Percentiles rank a stretch among this genome's conserved stretches.
phyloP scores from a whole-genome alignment of 2,113 vertebrate genomes.

The Lichenostomus cassidix region DNA sequence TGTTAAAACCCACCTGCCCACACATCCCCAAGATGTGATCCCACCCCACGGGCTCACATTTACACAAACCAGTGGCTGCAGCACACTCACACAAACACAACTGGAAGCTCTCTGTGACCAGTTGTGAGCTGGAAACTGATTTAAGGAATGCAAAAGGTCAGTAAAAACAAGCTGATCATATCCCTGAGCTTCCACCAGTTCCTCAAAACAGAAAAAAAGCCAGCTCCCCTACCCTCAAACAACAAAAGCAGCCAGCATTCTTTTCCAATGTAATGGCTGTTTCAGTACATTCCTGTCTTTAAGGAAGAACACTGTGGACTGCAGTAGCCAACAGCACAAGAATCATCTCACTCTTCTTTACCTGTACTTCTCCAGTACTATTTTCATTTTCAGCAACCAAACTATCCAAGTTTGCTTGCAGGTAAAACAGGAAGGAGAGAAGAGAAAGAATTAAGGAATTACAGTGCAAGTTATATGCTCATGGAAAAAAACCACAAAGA shows the following conservation, averaged over 20 bases:
- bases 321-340: background rate
- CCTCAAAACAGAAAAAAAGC: background rate
- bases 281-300: background rate
- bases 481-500: background rate
- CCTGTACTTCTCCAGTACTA: background rate
- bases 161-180: background rate
- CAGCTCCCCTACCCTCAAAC: background rate
- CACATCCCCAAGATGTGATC: accelerated
- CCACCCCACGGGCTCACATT: accelerated
- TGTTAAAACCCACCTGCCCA: background rate
- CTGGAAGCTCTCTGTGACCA: background rate
- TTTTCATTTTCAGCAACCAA: background rate
- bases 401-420: background rate
- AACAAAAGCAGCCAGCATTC: background rate
- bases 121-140: background rate
- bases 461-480: background rate
- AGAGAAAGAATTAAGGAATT: background rate
- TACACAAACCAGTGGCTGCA: background rate
- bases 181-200: background rate
- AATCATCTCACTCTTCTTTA: background rate
- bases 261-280: background rate
- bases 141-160: background rate
- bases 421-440: background rate
- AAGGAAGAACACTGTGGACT: background rate
- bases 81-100: background rate